Base-by-base conservation (phyloP, 2,113 vertebrate species). In the Percopsis transmontana region DNA sequence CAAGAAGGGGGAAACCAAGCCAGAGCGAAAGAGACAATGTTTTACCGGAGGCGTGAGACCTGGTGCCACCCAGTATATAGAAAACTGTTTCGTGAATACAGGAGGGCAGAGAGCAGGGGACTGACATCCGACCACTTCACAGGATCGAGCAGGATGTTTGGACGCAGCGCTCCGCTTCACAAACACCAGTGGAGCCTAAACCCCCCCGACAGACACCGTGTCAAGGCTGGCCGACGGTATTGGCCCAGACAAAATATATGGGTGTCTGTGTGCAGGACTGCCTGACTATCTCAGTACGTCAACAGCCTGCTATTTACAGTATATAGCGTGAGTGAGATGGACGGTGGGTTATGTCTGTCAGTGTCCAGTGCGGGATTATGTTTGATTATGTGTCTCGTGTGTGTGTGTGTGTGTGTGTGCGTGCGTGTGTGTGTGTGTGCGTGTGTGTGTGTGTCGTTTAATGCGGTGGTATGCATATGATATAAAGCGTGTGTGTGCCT, bases 91-190 rank as follows among this genome's bases (percentile, higher is more conserved):
- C 47, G 15, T 19, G 16, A 16, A 18, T 16, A 80, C 82, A 76
- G 87, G 75, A 19, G 70, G 70, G 77, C 74, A 78, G 72, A 55
- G 66, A 40, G 62, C 81, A 68, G 79, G 72, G 79, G 73, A 67
- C 85, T 67, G 45, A 83, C 68, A 67, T 80, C 79, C 58, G 59
- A 90, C 91, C 90, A 92, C 90, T 92, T 92, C 90, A 89, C 67
- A 89, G 77, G 59, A 66, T 39, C 0, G 42, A 63, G 84, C 72
- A 83, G 82, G 84, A 87, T 85, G 87, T 90, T 87, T 91, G 84
- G 87, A 90, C 85, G 83, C 80, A 85, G 80, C 69, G 70, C 81
- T 79, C 70, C 74, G 68, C 82, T 83, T 88, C 81, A 89, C 83
- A 91, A 92, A 92, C 77, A 91, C 70, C 66, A 72, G 80, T 83